Evolutionary conservation across 2,797 vertebrate genomes (phyloP).

Genomic region (Oreochromis mossambicus): DNA sequence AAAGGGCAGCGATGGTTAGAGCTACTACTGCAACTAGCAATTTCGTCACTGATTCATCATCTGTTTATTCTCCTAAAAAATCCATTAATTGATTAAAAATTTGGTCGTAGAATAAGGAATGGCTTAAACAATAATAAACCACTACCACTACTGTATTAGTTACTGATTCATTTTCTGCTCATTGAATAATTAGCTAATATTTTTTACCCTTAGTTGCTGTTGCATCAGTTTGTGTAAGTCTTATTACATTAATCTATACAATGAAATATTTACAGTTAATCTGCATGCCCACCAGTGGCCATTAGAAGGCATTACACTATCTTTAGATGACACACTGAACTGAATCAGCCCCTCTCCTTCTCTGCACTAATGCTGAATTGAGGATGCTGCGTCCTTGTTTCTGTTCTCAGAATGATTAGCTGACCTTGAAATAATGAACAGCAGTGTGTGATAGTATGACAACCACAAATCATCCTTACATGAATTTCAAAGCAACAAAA

Average conservation of each 20-base stretch:
- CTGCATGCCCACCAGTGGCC: not conserved
- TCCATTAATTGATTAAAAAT: not conserved
- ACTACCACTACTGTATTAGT: not conserved
- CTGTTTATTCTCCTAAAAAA: not conserved
- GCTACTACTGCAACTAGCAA: not conserved
- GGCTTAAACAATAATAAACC: not conserved
- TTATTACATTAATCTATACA: not conserved
- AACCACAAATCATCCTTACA: conserved; percentile 18
- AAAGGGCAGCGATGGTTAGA: not conserved
- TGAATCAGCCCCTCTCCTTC: not conserved
- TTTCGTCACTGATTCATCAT: not conserved
- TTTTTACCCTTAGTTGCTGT: not conserved
- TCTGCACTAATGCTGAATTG: not conserved
- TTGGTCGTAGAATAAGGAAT: fast-evolving
- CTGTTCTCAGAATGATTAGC: conserved; percentile 41
- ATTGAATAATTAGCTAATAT: not conserved
- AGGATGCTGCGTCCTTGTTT: conserved; percentile 34
- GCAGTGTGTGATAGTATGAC: conserved; percentile 14
- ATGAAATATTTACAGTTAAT: not conserved
- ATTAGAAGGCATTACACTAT: not conserved
- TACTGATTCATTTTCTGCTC: not conserved
- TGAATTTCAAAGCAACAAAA: not conserved
- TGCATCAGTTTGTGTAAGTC: not conserved
- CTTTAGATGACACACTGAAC: not conserved
- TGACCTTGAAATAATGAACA: conserved; percentile 47